A percentile compares a stretch with the other conserved stretches of the same genome.
Conservation (phyloP, 2,797 vertebrate genomes). For the Amniataba percoides region DNA sequence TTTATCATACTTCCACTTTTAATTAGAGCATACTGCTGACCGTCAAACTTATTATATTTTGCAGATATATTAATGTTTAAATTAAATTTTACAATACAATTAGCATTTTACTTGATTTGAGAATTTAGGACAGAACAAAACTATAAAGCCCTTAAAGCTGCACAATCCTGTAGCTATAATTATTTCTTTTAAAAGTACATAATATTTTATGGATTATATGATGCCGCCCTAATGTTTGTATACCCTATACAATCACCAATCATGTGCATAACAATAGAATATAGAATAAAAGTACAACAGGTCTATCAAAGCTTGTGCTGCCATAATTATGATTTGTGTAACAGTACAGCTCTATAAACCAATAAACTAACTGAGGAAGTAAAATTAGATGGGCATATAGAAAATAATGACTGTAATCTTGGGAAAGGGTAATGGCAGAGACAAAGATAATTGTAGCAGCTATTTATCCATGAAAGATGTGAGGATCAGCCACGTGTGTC, state of each 20-base stretch:
- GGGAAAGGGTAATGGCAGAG: not conserved
- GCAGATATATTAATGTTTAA: not conserved
- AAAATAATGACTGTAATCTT: constrained; percentile 4
- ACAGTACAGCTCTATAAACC: not conserved
- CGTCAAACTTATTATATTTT: not conserved
- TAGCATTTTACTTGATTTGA: too few species aligned
- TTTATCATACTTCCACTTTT: not conserved
- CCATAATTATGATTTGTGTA: not conserved
- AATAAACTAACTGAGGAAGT: not conserved
- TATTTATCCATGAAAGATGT: not conserved
- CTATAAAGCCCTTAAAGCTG: not conserved
- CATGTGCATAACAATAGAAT: not conserved
- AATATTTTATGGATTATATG: not conserved
- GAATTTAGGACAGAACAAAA: not conserved
- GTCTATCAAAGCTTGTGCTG: not conserved
- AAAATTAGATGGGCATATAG: not conserved
- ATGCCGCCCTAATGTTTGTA: not conserved
- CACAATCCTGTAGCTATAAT: not conserved
- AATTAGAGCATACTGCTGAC: not conserved
- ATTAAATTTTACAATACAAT: not conserved
- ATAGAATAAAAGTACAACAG: not conserved
- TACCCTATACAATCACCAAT: not conserved
- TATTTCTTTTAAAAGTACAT: not conserved
- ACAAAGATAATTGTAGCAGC: constrained; percentile 2
- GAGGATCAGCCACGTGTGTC: not conserved